A percentile compares a stretch with the other conserved stretches of the same genome.
phyloP scores from a whole-genome alignment of 2,888 invertebrate species.

The Hirtodrosophila trivittata region DNA sequence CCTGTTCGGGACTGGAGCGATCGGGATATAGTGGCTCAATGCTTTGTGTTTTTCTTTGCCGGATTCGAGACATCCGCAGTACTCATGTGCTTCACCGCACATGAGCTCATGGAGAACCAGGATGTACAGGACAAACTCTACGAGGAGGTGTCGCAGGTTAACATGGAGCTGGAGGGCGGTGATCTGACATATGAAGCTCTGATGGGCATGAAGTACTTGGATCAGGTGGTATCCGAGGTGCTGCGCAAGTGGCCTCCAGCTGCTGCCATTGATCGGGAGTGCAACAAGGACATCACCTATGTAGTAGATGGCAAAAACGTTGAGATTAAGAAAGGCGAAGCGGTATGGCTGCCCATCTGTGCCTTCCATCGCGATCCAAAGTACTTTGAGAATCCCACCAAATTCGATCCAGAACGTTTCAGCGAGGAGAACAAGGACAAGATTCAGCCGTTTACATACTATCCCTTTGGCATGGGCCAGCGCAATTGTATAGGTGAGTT shows the following conservation, averaged over 20 bases:
- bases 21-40: slow-evolving; percentile 86
- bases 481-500: slow-evolving; percentile 86
- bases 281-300: slow-evolving; percentile 85
- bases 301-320: slow-evolving; percentile 67
- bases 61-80: slow-evolving; percentile 85
- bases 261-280: slow-evolving; percentile 84
- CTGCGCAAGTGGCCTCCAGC: slow-evolving; percentile 85
- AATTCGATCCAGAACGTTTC: slow-evolving; percentile 86
- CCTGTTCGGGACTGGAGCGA: slow-evolving; percentile 82
- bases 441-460: slow-evolving; percentile 84
- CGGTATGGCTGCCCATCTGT: slow-evolving; percentile 82
- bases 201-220: slow-evolving; percentile 86
- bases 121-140: slow-evolving; percentile 86
- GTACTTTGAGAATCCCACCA: slow-evolving; percentile 85
- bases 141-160: slow-evolving; percentile 85
- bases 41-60: slow-evolving; percentile 85
- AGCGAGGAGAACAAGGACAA: slow-evolving; percentile 85
- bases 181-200: slow-evolving; percentile 85
- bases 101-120: slow-evolving; percentile 86
- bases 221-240: slow-evolving; percentile 85
- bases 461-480: slow-evolving; percentile 86
- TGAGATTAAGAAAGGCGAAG: slow-evolving; percentile 75
- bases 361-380: slow-evolving; percentile 85
- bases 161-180: slow-evolving; percentile 83
- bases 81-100: slow-evolving; percentile 85